Evolutionary conservation across 2,113 vertebrate species (phyloP).

Genomic region (Orycteropus afer): DNA sequence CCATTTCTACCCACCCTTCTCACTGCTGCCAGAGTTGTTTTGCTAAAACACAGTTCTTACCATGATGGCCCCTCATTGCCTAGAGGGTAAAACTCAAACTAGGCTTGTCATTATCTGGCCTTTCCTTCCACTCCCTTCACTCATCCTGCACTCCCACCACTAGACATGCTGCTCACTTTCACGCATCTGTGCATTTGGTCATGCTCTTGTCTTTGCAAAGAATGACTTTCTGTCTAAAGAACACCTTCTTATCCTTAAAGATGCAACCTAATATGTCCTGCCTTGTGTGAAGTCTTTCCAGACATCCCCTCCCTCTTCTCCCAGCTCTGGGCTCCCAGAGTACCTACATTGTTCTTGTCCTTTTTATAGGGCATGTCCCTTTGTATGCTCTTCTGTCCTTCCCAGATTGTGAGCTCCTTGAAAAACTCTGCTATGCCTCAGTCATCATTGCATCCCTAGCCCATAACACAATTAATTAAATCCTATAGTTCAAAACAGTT

Average conservation of each 20-base stretch:
- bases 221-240: background rate
- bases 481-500: background rate
- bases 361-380: rapidly evolving
- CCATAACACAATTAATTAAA: background rate
- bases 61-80: background rate
- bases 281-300: background rate
- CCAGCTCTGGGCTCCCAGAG: background rate
- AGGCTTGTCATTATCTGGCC: background rate
- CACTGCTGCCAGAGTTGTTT: background rate
- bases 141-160: background rate
- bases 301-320: background rate
- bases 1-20: background rate
- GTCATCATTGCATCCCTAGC: background rate
- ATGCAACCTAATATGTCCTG: rapidly evolving
- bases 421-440: background rate
- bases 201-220: background rate
- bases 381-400: background rate
- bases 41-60: background rate
- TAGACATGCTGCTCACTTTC: background rate
- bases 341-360: background rate
- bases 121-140: background rate
- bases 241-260: background rate
- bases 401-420: background rate
- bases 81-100: background rate
- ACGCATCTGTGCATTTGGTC: background rate